Evolutionary conservation across 2,888 invertebrate species (phyloP), one percentile per base, ranked within the genome.

Genomic region (Lasioglossum leucozonium): DNA sequence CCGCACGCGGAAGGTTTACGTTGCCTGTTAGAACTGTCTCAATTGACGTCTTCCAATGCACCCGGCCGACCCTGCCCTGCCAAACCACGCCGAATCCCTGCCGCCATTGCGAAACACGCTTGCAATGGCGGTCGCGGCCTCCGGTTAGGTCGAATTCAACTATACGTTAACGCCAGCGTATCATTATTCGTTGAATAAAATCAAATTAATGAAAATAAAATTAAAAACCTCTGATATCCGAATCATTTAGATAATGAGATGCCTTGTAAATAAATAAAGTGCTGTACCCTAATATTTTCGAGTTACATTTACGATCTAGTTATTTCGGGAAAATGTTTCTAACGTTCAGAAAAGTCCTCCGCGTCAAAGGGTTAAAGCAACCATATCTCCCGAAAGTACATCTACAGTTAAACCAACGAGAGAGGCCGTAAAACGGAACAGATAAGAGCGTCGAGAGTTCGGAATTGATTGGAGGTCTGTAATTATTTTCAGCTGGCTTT

Each of bases 1-100:
- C 67, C 51, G 72, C 82, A 90, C 65, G 83, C 91, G 85, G 87
- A 84, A 91, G 90, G 82, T 90, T 90, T 87, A 89, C 87, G 79
- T 82, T 85, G 80, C 62, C 79, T 71, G 89, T 89, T 71, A 80
- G 80, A 87, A 91, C 86, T 85, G 88, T 88, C 91, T 88, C 88
- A 78, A 88, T 86, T 86, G 90, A 90, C 90, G 76, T 88, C 72
- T 85, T 78, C 85, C 90, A 81, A 89, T 84, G 90, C 82, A 86
- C 75, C 72, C 80, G 44, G 40, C 62, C 65, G 72, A 34, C 34
- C 47, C 26, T 55, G 22, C 40, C 26, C 69, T 40, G 8, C 51
- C 26, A 40, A 47, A 44, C 30, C 62, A 51, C n/a, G 22, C 18
- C 34, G 13, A 16, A 34, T 67, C 62, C 34, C 51, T 47, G 30